Conservation (phyloP, 2,888 invertebrate species). For the Synanthedon myopaeformis region DNA sequence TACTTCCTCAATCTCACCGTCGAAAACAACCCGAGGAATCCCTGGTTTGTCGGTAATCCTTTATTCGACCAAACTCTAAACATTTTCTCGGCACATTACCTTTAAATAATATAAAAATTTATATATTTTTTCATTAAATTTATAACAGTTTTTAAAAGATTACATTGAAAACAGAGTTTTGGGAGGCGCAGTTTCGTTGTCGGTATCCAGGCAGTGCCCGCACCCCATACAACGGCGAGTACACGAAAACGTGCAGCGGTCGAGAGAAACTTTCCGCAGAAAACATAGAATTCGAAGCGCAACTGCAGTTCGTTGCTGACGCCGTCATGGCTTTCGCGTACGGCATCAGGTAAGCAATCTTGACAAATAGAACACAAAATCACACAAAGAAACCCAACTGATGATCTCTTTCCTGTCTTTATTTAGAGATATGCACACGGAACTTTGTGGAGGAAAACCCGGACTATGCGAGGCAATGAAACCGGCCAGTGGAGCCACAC, state of each 20-base stretch:
- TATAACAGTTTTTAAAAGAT: too few species aligned
- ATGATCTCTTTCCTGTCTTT: not conserved
- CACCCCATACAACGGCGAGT: constrained; percentile 84
- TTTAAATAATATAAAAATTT: not conserved
- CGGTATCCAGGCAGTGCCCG: constrained; percentile 82
- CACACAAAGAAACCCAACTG: not conserved
- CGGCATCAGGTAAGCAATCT: constrained; percentile 75
- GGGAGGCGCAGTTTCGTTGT: constrained; percentile 94
- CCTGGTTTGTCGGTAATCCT: constrained; percentile 91
- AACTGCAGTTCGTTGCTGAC: constrained; percentile 95
- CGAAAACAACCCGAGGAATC: constrained; percentile 89
- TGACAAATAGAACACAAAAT: not conserved
- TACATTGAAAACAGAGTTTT: constrained; percentile 76
- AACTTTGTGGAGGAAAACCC: constrained; percentile 78
- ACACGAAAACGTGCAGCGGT: constrained; percentile 79
- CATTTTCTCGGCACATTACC: not conserved
- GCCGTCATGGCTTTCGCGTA: constrained; percentile 94
- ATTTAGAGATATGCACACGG: constrained; percentile 84
- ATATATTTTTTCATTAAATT: too few species aligned
- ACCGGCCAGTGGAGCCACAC: constrained; percentile 87
- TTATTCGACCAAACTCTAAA: not conserved
- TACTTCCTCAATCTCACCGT: constrained; percentile 89
- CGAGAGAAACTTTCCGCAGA: constrained; percentile 79
- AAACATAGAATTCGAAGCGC: constrained; percentile 89
- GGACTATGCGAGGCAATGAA: constrained; percentile 91